Evolutionary conservation across 2,113 vertebrate genomes (phyloP).

Genomic region (Campylomormyrus tamandua): DNA sequence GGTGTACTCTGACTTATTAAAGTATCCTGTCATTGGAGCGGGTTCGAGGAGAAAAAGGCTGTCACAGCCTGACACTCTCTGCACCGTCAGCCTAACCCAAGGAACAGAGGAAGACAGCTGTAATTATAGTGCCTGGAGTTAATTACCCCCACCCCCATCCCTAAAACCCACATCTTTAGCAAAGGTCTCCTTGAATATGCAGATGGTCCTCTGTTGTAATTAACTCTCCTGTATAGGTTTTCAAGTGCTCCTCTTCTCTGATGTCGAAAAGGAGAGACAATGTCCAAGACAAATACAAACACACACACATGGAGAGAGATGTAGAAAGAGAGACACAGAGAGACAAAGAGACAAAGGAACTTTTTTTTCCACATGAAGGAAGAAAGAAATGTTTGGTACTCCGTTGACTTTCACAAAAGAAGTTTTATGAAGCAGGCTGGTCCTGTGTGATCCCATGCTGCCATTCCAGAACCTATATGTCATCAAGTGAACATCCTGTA

Average conservation of each 20-base stretch:
- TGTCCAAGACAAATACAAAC: not conserved
- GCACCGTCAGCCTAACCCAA: constrained; percentile 13
- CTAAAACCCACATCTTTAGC: constrained; percentile 38
- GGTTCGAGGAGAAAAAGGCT: constrained; percentile 1
- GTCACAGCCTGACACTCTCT: constrained; percentile 21
- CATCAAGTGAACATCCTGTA: constrained; percentile 39
- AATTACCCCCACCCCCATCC: constrained; percentile 33
- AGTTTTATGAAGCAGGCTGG: not conserved
- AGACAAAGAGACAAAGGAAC: constrained; percentile 9
- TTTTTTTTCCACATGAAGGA: constrained; percentile 1
- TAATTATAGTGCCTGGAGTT: constrained; percentile 43
- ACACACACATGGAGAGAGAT: not conserved
- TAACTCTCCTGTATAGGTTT: constrained; percentile 43
- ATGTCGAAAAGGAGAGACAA: not conserved
- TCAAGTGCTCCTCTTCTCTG: constrained; percentile 29
- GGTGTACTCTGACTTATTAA: constrained; percentile 22
- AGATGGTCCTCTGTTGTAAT: constrained; percentile 40
- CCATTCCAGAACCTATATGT: constrained; percentile 16
- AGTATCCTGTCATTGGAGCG: not conserved
- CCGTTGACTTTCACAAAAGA: not conserved
- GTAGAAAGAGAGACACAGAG: not conserved
- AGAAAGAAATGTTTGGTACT: not conserved
- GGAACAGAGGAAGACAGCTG: constrained; percentile 35
- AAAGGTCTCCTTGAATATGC: constrained; percentile 40
- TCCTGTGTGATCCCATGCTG: not conserved